Percentiles rank a stretch among this genome's conserved stretches.
phyloP scores from a whole-genome alignment of 2,113 vertebrate genomes.

The Silurus meridionalis region DNA sequence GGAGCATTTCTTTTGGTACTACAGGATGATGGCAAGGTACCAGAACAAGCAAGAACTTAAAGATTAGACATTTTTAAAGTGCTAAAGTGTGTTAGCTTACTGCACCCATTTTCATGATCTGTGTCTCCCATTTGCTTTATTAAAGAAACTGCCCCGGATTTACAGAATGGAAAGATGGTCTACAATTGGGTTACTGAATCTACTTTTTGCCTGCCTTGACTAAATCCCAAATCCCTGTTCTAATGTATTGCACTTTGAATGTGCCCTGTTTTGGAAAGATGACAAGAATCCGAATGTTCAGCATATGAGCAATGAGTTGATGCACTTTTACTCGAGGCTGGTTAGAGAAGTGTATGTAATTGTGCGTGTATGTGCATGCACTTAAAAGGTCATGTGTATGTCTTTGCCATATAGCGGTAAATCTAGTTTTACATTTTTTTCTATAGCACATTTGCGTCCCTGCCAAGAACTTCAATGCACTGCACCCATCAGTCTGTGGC shows the following conservation, averaged over 20 bases:
- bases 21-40: slow-evolving; percentile 17
- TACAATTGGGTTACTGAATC: slow-evolving; percentile 38
- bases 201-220: slow-evolving; percentile 58
- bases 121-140: slow-evolving; percentile 18
- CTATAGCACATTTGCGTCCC: slow-evolving; percentile 22
- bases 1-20: slow-evolving; percentile 1
- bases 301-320: slow-evolving; percentile 42
- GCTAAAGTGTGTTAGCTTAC: slow-evolving; percentile 24
- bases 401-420: slow-evolving; percentile 9
- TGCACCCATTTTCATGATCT: not conserved
- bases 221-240: slow-evolving; percentile 54
- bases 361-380: slow-evolving; percentile 48
- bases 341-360: slow-evolving; percentile 23
- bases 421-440: slow-evolving; percentile 20
- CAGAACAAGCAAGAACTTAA: slow-evolving; percentile 26
- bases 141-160: slow-evolving; percentile 26
- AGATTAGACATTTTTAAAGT: slow-evolving; percentile 8
- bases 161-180: slow-evolving; percentile 9
- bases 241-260: slow-evolving; percentile 68
- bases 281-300: slow-evolving; percentile 62
- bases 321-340: slow-evolving; percentile 56
- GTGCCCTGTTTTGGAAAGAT: slow-evolving; percentile 58
- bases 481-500: slow-evolving; percentile 55
- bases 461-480: slow-evolving; percentile 53
- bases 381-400: slow-evolving; percentile 38